Conservation (phyloP, 2,797 vertebrate species). For the Trachops cirrhosus region DNA sequence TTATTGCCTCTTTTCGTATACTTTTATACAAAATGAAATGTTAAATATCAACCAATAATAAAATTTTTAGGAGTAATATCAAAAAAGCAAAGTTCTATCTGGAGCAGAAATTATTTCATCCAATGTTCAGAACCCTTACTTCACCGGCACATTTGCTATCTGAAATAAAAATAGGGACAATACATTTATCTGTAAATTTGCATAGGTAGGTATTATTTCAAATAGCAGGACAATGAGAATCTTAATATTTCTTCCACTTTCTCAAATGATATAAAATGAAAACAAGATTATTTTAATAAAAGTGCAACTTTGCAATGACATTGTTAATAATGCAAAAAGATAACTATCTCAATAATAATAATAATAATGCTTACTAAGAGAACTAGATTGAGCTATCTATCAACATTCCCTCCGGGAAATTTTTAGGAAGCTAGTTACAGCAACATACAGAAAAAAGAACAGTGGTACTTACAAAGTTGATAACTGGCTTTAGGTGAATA, state of each 20-base stretch:
- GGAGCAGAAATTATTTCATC: conserved; percentile 83
- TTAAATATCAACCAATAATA: conserved; percentile 18
- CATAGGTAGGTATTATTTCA: conserved; percentile 36
- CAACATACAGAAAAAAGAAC: background rate
- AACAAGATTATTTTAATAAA: conserved; percentile 60
- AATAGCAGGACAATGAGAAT: background rate
- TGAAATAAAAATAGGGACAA: conserved; percentile 25
- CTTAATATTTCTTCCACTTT: conserved; percentile 30
- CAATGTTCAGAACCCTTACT: conserved; percentile 65
- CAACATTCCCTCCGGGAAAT: conserved; percentile 13
- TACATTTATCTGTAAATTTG: conserved; percentile 49
- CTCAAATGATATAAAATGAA: conserved; percentile 38
- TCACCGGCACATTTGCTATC: conserved; percentile 53
- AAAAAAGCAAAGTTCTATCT: conserved; percentile 75
- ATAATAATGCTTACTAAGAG: conserved; percentile 14
- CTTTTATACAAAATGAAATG: conserved; percentile 24
- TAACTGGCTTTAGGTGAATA: background rate
- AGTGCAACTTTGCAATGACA: conserved; percentile 28
- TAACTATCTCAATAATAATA: conserved; percentile 56
- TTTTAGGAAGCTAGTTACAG: background rate
- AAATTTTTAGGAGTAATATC: background rate
- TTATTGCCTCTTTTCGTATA: background rate
- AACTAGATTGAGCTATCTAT: background rate
- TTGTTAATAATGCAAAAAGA: conserved; percentile 48
- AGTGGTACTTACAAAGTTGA: background rate